These are phyloP conservation scores for Bathynomus jamesi DNA, from an alignment of 1,140 invertebrate genomes.

Conservation along the genomic window DNA sequence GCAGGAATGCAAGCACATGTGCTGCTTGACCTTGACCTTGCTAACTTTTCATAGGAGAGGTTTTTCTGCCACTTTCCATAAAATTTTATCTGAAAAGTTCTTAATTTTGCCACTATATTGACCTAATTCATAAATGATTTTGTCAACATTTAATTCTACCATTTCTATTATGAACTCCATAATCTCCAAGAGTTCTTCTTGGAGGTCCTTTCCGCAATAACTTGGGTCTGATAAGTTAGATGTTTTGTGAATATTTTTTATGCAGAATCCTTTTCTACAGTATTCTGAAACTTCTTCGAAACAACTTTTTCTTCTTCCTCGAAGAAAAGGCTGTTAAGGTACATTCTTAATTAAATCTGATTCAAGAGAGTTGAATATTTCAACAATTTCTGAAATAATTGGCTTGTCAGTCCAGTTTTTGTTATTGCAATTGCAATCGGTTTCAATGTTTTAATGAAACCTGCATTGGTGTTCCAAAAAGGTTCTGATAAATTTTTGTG, in stretches of 20 bases:
- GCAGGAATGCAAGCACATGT: too few relatives aligned
- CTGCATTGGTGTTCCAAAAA: neutral
- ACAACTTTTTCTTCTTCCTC: neutral
- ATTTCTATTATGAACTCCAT: too few relatives aligned
- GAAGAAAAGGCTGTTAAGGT: neutral
- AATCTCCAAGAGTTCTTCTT: too few relatives aligned
- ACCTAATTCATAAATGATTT: too few relatives aligned
- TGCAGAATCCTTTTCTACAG: neutral
- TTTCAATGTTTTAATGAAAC: neutral
- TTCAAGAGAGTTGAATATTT: neutral
- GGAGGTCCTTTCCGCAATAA: neutral
- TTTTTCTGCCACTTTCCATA: too few relatives aligned
- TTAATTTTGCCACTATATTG: too few relatives aligned
- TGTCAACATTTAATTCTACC: too few relatives aligned
- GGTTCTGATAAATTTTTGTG: neutral
- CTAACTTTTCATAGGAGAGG: too few relatives aligned
- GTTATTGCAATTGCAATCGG: neutral
- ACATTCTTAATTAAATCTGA: neutral
- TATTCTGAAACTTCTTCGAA: neutral
- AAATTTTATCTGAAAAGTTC: too few relatives aligned
- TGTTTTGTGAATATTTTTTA: neutral
- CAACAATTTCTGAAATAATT: too few relatives aligned
- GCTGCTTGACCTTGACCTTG: too few relatives aligned
- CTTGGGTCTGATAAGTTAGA: neutral
- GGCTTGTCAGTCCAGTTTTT: too few relatives aligned